phyloP scores from a whole-genome alignment of 1,140 invertebrate genomes.

The Panonychus citri region DNA sequence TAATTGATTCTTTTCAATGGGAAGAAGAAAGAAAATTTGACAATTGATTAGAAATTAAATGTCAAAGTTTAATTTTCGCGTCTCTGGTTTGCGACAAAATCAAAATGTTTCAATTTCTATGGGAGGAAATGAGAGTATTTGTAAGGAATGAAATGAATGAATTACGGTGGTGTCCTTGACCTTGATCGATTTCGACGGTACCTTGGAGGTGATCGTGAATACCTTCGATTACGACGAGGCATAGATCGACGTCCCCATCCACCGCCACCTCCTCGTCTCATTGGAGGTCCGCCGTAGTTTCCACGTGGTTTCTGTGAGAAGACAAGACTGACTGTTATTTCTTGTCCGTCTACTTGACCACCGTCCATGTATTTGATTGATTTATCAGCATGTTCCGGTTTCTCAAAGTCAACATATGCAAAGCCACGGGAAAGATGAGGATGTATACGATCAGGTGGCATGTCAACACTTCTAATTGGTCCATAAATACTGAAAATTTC shows the following conservation, averaged over 20 bases:
- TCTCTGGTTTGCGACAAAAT: no score
- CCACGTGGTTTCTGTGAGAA: constrained; percentile 41
- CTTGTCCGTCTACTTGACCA: constrained; percentile 59
- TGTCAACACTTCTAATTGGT: constrained; percentile 63
- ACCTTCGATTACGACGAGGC: not conserved
- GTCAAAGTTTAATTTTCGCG: no score
- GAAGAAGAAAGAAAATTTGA: no score
- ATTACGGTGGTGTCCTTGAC: not conserved
- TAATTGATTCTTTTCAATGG: no score
- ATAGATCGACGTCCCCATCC: not conserved
- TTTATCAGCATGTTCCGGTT: constrained; percentile 81
- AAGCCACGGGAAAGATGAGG: constrained; percentile 60
- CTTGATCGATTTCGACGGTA: not conserved
- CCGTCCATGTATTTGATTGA: constrained; percentile 99
- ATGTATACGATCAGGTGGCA: constrained; percentile 63
- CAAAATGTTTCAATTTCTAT: no score
- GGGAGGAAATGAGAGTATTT: no score
- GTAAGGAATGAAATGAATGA: not conserved
- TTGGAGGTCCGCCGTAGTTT: constrained; percentile 25
- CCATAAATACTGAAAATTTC: constrained; percentile 92
- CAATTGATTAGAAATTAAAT: no score
- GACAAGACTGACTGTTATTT: constrained; percentile 71
- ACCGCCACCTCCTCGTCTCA: constrained; percentile 13
- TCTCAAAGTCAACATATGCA: constrained; percentile 84
- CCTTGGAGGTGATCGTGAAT: not conserved